Evolutionary conservation across 2,113 vertebrate species (phyloP), one percentile per base, ranked within the genome.

Genomic region (Scophthalmus maximus): DNA sequence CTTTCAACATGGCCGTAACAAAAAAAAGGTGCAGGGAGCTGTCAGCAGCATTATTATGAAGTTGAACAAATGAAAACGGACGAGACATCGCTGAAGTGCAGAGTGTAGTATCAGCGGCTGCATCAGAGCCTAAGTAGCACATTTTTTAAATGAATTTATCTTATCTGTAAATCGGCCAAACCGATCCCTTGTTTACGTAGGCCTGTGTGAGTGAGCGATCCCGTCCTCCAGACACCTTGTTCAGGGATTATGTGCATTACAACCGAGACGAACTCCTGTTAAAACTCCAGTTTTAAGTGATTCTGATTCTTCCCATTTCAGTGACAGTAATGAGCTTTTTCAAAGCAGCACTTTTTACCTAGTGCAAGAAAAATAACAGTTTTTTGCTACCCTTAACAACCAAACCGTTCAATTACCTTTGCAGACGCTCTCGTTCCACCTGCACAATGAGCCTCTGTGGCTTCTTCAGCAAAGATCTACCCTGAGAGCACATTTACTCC

Each of bases 321-420:
- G 30, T 20, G 55, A 66, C 55, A 50, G 53, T 69, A 64, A 73
- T 74, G 32, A 74, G 60, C 44, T 12, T 15, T 60, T 42, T 30
- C 34, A 34, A 65, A n/a, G n/a, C 17, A 12, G 11, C 8, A 30
- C 2, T 26, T 32, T n/a, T 70, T 40, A 57, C 38, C 34, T 15
- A 3, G 14, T 36, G 61, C 15, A 27, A n/a, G n/a, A n/a, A 38
- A 49, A 63, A 62, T 53, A n/a, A 25, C n/a, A 29, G 27, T 47
- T 60, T 30, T 25, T 11, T 36, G 26, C 34, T 40, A 57, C 9
- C 63, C 76, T 70, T 66, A 50, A 75, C 34, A 55, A 57, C 27
- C 6, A 29, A 63, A 67, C 50, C 61, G 32, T 56, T 51, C 52
- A 44, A 72, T 74, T 81, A 72, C 42, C 29, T 27, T 52, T 29